Conservation (phyloP, 2,113 vertebrate species). For the Crotalus horridus region DNA sequence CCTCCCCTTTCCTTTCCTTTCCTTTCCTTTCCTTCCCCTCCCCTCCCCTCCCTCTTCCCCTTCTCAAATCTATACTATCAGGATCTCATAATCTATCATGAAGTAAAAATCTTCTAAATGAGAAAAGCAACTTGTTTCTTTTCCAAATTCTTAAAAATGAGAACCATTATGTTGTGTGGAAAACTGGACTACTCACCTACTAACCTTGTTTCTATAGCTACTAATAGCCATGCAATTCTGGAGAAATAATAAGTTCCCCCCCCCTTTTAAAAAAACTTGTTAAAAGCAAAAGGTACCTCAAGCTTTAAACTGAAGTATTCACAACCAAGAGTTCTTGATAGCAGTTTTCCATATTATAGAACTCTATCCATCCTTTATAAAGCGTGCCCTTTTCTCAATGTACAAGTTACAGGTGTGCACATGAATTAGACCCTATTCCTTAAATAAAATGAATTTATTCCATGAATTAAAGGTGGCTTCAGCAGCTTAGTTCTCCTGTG, state of each 20-base stretch:
- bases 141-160: slow-evolving; percentile 19
- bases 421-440: not conserved
- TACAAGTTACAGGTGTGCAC: slow-evolving; percentile 8
- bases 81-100: not conserved
- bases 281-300: slow-evolving; percentile 60
- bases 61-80: not conserved
- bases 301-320: slow-evolving; percentile 61
- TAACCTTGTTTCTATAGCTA: slow-evolving; percentile 70
- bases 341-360: slow-evolving; percentile 32
- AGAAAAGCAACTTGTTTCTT: not conserved
- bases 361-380: not conserved
- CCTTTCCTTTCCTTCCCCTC: no score
- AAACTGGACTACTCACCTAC: slow-evolving; percentile 39
- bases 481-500: not conserved
- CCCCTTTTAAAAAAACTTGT: slow-evolving; percentile 39
- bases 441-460: not conserved
- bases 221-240: slow-evolving; percentile 65
- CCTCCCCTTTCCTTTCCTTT: accelerated
- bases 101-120: not conserved
- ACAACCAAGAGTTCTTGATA: slow-evolving; percentile 37
- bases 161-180: not conserved
- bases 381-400: slow-evolving; percentile 7
- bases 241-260: slow-evolving; percentile 55
- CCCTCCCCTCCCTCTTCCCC: no score
- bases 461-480: not conserved